Base-by-base conservation (phyloP, 1,140 invertebrate genomes). In the Caenorhabditis inopinata region DNA sequence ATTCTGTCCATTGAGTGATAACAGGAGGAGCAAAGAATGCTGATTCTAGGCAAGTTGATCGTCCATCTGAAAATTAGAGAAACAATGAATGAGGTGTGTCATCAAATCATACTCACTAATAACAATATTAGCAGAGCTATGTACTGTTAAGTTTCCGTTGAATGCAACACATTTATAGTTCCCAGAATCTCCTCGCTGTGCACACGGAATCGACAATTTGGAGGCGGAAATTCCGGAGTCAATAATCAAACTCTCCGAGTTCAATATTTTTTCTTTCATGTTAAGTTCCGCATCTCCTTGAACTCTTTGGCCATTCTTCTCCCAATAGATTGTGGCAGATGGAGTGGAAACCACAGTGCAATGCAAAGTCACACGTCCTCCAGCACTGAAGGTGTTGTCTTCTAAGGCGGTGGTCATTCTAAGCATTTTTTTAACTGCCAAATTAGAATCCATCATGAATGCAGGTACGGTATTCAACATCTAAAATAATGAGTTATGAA, bases 1-100 rank as follows among this genome's bases (percentile, higher is more conserved):
- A 74, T 82, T 88, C 82, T 29, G 90, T 91, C 89, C 89, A 91
- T 58, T 89, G 85, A 27, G 87, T 84, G n/a, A 92, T 89, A 53
- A 88, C 79, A 1, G 91, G 90, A 88, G 85, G 12, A 25, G 53
- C 7, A n/a, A n/a, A n/a, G 16, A n/a, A 35, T 49, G 83, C 80
- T 46, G 80, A 81, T 82, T 29, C 16, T 9, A 18, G 21, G 62
- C 32, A 38, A 14, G 38, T 25, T 29, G 38, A 16, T 5, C 5
- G 21, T 46, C 51, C 29, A 27, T 49, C 32, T 38, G 51, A 14
- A 62, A 38, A n/a, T 53, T 0, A 0, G 42, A 47, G 3, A 4
- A 12, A 23, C 0, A 0, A 14, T 14, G 12, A 4, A 42, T 0
- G 0, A 29, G 1, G 2, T n/a, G 0, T 68, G 16, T 35, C 4